These are phyloP conservation scores for Podiceps cristatus DNA, from an alignment of 2,113 vertebrate species.

Conservation along the genomic window DNA sequence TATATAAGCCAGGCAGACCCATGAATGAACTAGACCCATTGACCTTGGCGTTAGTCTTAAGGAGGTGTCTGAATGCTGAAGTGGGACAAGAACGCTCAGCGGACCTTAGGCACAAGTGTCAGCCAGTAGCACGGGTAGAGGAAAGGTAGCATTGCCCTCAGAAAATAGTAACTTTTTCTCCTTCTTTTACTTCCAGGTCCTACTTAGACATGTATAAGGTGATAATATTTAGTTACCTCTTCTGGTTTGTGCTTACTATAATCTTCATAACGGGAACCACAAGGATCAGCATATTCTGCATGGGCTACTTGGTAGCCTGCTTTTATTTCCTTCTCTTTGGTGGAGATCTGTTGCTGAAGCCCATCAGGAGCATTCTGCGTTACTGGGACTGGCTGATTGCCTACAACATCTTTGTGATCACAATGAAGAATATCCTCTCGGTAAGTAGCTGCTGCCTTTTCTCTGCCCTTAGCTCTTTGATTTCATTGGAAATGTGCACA, in stretches of 20 bases:
- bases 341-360: slow-evolving; percentile 92
- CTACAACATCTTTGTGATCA: slow-evolving; percentile 98
- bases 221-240: slow-evolving; percentile 96
- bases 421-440: slow-evolving; percentile 97
- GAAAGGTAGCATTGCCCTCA: not conserved
- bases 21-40: not conserved
- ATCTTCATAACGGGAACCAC: slow-evolving; percentile 99
- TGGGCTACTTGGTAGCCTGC: slow-evolving; percentile 98
- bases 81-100: not conserved
- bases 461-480: not conserved
- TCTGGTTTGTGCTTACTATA: slow-evolving; percentile 98
- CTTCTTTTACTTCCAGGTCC: slow-evolving; percentile 80
- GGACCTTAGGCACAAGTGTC: not conserved
- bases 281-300: slow-evolving; percentile 97
- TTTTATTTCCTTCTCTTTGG: slow-evolving; percentile 99
- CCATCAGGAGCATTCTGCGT: slow-evolving; percentile 93
- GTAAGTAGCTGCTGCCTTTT: slow-evolving; percentile 72
- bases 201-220: slow-evolving; percentile 99
- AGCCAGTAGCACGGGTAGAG: not conserved
- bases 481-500: not conserved
- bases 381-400: slow-evolving; percentile 99
- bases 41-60: not conserved
- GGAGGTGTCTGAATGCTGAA: not conserved
- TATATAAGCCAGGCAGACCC: not conserved
- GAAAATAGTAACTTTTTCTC: not conserved